Base-by-base conservation (phyloP, 1,140 invertebrate genomes). In the Hycleus phaleratus region DNA sequence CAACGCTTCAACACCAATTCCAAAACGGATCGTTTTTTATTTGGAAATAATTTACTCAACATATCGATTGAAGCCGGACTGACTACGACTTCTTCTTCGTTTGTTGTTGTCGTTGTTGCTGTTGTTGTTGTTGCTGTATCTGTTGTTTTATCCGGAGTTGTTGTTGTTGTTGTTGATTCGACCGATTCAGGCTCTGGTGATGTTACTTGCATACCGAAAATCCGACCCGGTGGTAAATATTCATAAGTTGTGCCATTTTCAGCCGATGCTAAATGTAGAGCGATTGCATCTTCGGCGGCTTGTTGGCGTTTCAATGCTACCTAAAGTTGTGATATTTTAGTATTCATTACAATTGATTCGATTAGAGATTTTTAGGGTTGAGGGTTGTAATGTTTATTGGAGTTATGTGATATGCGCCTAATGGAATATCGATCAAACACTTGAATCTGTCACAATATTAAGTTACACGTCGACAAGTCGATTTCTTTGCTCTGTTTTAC, bases 221-320 rank as follows among this genome's bases (percentile, higher is more conserved):
- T 95, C 18, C 93, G 88, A 10, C 94, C 94, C 42, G 90, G 88
- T 4, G 94, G 94, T 55, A 97, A 79, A 43, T 88, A 83, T 46
- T 86, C 86, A 49, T 92, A 78, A 26, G 85, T 81, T 11, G 84
- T 84, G 2, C 93, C 93, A 4, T 87, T 93, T 59, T 94, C 88
- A 18, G 87, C 91, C n/a, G 92, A 90, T 12, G 93, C 85, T 66
- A 97, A 79, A 46, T 93, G 91, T 51, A 97, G 75, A 0, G 95
- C 95, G 56, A 97, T 95, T 32, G 93, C 93, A 73, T 98, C 95
- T 79, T 98, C 95, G 0, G 94, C 93, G 0, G 95, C 95, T 78
- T 98, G 95, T 74, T 97, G 94, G 42, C 95, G 78, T 76, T 98
- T 98, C 51, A 98, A 74, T 9, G 95, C 94, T n/a, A 97, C 95